Conservation (phyloP, 1,140 invertebrate genomes). For the Camponotus floridanus region DNA sequence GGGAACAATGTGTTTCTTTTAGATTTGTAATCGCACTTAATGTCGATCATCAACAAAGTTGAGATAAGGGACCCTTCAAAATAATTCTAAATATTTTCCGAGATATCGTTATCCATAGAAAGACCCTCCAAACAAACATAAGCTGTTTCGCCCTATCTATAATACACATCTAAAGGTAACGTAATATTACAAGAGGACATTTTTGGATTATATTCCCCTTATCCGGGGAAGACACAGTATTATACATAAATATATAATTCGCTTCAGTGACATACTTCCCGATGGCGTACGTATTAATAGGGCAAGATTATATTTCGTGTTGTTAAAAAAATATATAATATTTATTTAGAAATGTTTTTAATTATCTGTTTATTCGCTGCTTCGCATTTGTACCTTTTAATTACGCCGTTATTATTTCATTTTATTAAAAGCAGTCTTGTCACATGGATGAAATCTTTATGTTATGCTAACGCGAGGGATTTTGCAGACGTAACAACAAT, state of each 20-base stretch:
- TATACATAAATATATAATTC: not conserved
- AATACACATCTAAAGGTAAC: not conserved
- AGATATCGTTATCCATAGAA: not conserved
- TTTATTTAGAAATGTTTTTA: not conserved
- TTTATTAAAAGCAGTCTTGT: constrained; percentile 11
- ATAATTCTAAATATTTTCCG: constrained; percentile 17
- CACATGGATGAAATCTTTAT: not conserved
- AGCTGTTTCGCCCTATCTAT: not conserved
- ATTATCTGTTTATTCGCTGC: not conserved
- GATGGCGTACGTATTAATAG: not conserved
- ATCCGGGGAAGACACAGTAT: not conserved
- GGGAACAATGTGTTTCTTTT: constrained; percentile 8
- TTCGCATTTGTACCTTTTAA: not conserved
- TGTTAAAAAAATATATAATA: not conserved
- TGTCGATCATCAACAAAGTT: constrained; percentile 21
- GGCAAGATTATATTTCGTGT: not conserved
- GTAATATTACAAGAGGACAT: not conserved
- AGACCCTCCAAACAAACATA: not conserved
- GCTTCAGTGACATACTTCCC: not conserved
- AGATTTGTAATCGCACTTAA: not conserved
- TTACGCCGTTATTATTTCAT: not conserved
- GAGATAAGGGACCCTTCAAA: not conserved
- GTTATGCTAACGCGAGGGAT: not conserved
- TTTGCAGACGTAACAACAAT: not conserved
- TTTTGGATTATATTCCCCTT: not conserved